A percentile compares a stretch with the other conserved stretches of the same genome.
Evolutionary conservation across 2,797 vertebrate species (phyloP).

Genomic region (Atherinosoma microstoma): DNA sequence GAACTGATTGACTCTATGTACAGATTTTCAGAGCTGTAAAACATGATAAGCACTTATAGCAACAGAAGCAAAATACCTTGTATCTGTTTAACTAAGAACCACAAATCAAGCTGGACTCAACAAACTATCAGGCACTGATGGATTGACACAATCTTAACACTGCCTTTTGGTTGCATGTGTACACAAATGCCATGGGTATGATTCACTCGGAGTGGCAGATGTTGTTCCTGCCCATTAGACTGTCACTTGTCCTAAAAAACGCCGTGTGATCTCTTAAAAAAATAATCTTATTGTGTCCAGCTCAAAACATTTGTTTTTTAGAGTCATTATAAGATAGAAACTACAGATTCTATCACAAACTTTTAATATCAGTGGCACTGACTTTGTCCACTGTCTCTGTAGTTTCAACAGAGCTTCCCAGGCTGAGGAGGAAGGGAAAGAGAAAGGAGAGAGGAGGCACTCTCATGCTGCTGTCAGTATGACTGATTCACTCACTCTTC

Average conservation of each 20-base stretch:
- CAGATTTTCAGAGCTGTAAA: neutral
- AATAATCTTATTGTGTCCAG: neutral
- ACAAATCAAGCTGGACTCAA: neutral
- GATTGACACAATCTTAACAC: neutral
- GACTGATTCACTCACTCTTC: slow-evolving; percentile 85
- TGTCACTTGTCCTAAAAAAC: slow-evolving; percentile 15
- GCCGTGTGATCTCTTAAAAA: slow-evolving; percentile 18
- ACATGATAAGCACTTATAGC: neutral
- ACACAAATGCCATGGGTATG: slow-evolving; percentile 12
- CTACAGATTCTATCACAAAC: neutral
- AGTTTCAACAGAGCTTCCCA: slow-evolving; percentile 80
- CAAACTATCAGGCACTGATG: neutral
- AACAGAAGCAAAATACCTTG: neutral
- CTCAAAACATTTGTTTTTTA: neutral
- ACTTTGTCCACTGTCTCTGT: slow-evolving; percentile 19
- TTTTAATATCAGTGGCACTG: neutral
- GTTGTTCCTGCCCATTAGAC: slow-evolving; percentile 26
- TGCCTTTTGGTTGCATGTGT: neutral
- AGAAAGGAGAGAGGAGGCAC: slow-evolving; percentile 92
- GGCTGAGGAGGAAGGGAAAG: slow-evolving; percentile 90
- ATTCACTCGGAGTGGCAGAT: slow-evolving; percentile 23
- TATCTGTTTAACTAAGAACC: neutral
- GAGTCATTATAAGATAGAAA: neutral
- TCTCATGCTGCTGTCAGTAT: slow-evolving; percentile 88
- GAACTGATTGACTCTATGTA: neutral